phyloP scores from a whole-genome alignment of 1,140 invertebrate species.

The Caenorhabditis tropicalis region DNA sequence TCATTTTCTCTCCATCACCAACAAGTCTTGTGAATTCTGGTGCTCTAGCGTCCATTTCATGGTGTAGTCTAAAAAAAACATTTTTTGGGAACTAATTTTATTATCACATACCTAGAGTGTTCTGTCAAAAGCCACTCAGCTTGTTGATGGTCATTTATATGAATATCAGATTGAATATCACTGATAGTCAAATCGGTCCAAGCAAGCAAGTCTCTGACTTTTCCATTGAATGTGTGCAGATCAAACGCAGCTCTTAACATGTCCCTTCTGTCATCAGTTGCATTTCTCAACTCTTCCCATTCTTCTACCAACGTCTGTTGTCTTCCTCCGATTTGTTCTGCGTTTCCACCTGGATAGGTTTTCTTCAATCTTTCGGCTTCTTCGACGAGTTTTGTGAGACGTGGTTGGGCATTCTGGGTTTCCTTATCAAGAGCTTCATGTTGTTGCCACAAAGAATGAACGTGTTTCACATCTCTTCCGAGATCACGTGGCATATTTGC shows the following conservation, averaged over 20 bases:
- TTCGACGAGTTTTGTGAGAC: slow-evolving; percentile 87
- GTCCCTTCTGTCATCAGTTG: slow-evolving; percentile 81
- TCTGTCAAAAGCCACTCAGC: slow-evolving; percentile 87
- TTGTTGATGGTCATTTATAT: slow-evolving; percentile 83
- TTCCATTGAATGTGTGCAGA: slow-evolving; percentile 78
- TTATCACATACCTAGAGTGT: slow-evolving; percentile 75
- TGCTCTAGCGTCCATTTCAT: slow-evolving; percentile 92
- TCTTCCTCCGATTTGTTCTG: slow-evolving; percentile 84
- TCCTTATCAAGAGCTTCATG: slow-evolving; percentile 96
- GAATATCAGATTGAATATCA: slow-evolving; percentile 83
- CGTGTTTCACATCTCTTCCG: slow-evolving; percentile 86
- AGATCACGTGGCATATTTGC: slow-evolving; percentile 83
- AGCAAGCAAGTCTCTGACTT: slow-evolving; percentile 82
- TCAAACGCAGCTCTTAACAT: slow-evolving; percentile 86
- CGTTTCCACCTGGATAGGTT: slow-evolving; percentile 90
- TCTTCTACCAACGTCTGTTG: slow-evolving; percentile 83
- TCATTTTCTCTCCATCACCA: slow-evolving; percentile 83
- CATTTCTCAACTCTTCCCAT: slow-evolving; percentile 86
- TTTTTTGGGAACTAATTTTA: not conserved
- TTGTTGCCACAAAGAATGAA: slow-evolving; percentile 80
- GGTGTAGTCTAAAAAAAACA: slow-evolving; percentile 77
- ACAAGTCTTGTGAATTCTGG: slow-evolving; percentile 83
- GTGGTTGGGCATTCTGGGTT: slow-evolving; percentile 88
- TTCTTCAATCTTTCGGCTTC: slow-evolving; percentile 86
- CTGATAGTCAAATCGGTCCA: slow-evolving; percentile 84